Conservation (phyloP, 2,888 invertebrate genomes). For the Myathropa florea region DNA sequence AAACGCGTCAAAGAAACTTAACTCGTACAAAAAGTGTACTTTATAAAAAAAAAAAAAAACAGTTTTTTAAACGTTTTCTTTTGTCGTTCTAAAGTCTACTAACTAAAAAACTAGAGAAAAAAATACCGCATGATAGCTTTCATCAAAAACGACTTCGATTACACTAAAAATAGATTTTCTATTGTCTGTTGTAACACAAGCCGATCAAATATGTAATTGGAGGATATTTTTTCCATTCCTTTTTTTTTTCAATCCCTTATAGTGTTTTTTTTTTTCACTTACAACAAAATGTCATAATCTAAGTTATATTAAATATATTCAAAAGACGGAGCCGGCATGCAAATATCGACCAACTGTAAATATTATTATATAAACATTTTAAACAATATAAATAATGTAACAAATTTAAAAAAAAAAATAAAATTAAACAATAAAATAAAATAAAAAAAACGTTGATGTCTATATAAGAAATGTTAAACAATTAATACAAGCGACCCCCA, state of each 20-base stretch:
- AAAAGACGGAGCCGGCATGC: slow-evolving; percentile 82
- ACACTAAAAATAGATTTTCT: neutral
- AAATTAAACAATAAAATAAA: slow-evolving; percentile 4
- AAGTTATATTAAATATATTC: slow-evolving; percentile 74
- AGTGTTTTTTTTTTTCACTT: slow-evolving; percentile 21
- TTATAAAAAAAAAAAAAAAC: neutral
- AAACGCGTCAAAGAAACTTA: slow-evolving; percentile 22
- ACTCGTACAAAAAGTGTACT: slow-evolving; percentile 57
- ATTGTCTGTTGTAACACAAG: slow-evolving; percentile 26
- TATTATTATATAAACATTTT: slow-evolving; percentile 75
- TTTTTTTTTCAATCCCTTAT: slow-evolving; percentile 17
- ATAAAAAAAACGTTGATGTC: slow-evolving; percentile 15
- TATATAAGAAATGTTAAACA: slow-evolving; percentile 54
- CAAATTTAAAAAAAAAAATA: slow-evolving; percentile 52
- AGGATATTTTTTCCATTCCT: neutral
- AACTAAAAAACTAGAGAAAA: slow-evolving; percentile 34
- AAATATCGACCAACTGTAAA: slow-evolving; percentile 82
- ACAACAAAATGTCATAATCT: slow-evolving; percentile 46
- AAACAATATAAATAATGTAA: slow-evolving; percentile 63
- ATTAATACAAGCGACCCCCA: slow-evolving; percentile 68
- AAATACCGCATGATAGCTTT: neutral
- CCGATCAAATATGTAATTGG: slow-evolving; percentile 38
- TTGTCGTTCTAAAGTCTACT: slow-evolving; percentile 24
- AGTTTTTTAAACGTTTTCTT: slow-evolving; percentile 1
- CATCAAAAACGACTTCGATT: slow-evolving; percentile 12